Evolutionary conservation across 2,797 vertebrate species (phyloP).

Genomic region (Pseudotriccus pelzelni): DNA sequence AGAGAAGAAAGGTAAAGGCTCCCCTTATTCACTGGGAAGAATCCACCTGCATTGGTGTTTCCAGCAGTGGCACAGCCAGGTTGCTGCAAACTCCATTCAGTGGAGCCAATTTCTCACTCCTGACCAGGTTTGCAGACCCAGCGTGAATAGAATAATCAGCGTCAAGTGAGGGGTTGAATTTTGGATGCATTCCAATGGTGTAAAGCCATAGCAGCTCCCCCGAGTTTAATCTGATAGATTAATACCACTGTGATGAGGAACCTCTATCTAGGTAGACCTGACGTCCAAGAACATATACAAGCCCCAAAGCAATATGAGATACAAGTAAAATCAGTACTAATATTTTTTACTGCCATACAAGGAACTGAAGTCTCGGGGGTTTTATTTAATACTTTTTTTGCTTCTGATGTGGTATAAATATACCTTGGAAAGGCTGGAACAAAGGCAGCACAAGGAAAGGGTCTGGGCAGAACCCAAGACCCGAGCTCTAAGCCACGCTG

Average conservation of each 20-base stretch:
- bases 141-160: not conserved
- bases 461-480: not conserved
- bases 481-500: fast-evolving
- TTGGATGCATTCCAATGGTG: not conserved
- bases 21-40: not conserved
- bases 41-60: not conserved
- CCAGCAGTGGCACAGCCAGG: not conserved
- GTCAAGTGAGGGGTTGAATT: not conserved
- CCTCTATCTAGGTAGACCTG: not conserved
- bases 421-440: not conserved
- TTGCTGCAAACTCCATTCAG: not conserved
- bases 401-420: not conserved
- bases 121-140: not conserved
- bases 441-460: not conserved
- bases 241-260: not conserved
- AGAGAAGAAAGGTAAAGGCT: not conserved
- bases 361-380: not conserved
- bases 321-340: not conserved
- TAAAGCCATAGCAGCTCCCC: not conserved
- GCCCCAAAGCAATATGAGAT: not conserved
- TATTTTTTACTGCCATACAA: not conserved
- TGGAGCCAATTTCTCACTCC: not conserved
- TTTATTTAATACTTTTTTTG: not conserved
- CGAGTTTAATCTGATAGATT: not conserved
- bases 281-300: fast-evolving